phyloP scores from a whole-genome alignment of 2,113 vertebrate genomes.

The Trogon surrucura region DNA sequence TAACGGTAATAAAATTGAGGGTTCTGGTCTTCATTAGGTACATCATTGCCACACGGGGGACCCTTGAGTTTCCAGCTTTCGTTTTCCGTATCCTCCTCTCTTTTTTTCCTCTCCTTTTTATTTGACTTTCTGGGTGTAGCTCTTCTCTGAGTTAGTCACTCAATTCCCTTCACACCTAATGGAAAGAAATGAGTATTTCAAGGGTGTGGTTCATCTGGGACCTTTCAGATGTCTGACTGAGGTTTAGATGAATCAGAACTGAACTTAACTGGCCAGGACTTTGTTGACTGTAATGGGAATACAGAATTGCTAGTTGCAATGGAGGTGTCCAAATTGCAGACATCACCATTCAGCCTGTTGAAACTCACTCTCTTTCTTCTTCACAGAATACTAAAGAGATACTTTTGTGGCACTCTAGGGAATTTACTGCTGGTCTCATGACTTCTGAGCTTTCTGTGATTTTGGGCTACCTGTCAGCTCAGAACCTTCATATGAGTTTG shows the following conservation, averaged over 20 bases:
- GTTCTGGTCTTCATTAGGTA: conserved; percentile 46
- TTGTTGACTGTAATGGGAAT: background rate
- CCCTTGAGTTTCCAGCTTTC: background rate
- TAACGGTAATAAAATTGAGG: background rate
- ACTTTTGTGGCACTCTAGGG: background rate
- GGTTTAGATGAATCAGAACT: background rate
- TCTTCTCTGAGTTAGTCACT: background rate
- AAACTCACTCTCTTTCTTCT: background rate
- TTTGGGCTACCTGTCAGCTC: background rate
- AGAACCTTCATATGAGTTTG: background rate
- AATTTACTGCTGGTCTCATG: background rate
- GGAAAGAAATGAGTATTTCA: conserved; percentile 1
- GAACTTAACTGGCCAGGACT: background rate
- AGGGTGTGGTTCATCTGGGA: background rate
- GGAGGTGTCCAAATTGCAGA: background rate
- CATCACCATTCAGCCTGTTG: background rate
- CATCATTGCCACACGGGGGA: background rate
- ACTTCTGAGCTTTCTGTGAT: background rate
- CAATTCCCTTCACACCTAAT: background rate
- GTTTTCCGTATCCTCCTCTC: background rate
- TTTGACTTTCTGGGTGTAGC: background rate
- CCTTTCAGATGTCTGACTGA: background rate
- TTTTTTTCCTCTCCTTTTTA: background rate
- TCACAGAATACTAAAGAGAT: background rate
- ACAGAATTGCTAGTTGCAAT: background rate